Evolutionary conservation across 2,888 invertebrate genomes (phyloP), one percentile per base, ranked within the genome.

Genomic region (Vesta saturnalis): DNA sequence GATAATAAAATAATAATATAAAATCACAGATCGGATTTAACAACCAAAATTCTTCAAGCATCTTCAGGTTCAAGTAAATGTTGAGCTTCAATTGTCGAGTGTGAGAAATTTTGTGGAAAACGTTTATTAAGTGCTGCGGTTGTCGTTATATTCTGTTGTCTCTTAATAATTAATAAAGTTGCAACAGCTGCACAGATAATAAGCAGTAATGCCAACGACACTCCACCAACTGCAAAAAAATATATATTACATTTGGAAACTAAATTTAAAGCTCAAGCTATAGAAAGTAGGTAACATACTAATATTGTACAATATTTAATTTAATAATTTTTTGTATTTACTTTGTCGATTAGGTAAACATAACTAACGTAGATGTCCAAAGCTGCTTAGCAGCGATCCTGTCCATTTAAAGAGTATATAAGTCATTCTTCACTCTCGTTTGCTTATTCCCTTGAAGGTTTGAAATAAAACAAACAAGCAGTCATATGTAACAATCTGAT

Each of bases 21-120:
- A 52, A 52, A 52, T 52, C 52, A 52, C 52, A 52, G 52, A 52
- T 52, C 18, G 4, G 21, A 21, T 39, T n/a, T n/a, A n/a, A 39
- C 8, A 39, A n/a, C 39, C 2, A 6, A n/a, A 6, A n/a, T 1
- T 3, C 8, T 52, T 70, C 61, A 71, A 65, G 82, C 80, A 23
- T 84, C 83, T 69, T 84, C 84, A 1, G 81, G 77, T 70, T 84
- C 83, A 57, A 84, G 72, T 60, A 84, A 76, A 74, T 83, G 83
- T 76, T 84, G 83, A 56, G 82, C 83, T 74, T 84, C 84, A 62
- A 83, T 78, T 65, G 76, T 78, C 60, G 78, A 77, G 59, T 81
- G 81, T 60, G 72, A 76, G 73, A 83, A 83, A 4, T 81, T 82
- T 78, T 83, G 83, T 15, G 83, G 83, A 72, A 83, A 84, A 56